phyloP scores from a whole-genome alignment of 92 coral and sea anemone genomes.

The Pocillopora meandrina region DNA sequence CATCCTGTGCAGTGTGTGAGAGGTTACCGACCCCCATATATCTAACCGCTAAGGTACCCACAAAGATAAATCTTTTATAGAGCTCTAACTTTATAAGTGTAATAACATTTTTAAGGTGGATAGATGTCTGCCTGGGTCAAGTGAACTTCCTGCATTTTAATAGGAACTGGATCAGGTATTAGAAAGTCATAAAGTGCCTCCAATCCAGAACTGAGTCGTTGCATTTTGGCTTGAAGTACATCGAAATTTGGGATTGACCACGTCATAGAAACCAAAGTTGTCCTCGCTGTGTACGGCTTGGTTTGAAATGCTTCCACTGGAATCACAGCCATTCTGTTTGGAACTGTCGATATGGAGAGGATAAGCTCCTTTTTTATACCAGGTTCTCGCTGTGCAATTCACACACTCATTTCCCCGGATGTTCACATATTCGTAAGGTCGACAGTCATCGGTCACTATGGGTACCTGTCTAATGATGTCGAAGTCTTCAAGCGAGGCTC shows the following conservation, averaged over 20 bases:
- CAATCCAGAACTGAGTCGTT: slow-evolving; percentile 40
- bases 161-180: background rate
- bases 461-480: too few relatives aligned
- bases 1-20: too few relatives aligned
- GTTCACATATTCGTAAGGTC: too few relatives aligned
- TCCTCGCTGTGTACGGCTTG: background rate
- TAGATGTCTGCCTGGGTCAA: too few relatives aligned
- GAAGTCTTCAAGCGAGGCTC: slow-evolving; percentile 5
- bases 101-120: too few relatives aligned
- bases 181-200: background rate
- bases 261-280: slow-evolving; percentile 23
- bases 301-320: background rate
- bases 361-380: background rate
- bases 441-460: too few relatives aligned
- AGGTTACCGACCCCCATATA: too few relatives aligned
- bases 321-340: background rate
- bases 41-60: too few relatives aligned
- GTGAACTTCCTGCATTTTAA: background rate
- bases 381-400: slow-evolving; percentile 12
- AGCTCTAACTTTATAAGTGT: too few relatives aligned
- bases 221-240: slow-evolving; percentile 25
- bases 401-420: too few relatives aligned
- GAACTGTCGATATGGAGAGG: slow-evolving; percentile 23
- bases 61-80: too few relatives aligned
- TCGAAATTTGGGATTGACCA: background rate